A percentile compares a stretch with the other conserved stretches of the same genome.
Conservation (phyloP, 2,113 vertebrate genomes). For the Cyprichromis sp. region DNA sequence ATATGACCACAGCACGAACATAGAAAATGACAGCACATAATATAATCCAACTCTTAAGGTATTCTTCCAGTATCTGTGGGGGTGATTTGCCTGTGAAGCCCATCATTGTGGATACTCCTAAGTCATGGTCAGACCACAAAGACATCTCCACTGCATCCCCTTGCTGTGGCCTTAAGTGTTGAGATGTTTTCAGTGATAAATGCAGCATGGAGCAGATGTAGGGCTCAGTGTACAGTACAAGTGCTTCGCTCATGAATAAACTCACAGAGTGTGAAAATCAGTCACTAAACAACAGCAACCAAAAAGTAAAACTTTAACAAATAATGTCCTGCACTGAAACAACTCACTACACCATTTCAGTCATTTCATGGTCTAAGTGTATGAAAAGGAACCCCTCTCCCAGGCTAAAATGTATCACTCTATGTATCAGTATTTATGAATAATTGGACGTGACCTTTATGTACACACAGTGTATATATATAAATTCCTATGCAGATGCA, state of each 20-base stretch:
- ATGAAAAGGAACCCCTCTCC: neutral
- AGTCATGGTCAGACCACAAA: neutral
- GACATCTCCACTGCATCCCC: neutral
- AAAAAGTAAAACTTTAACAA: neutral
- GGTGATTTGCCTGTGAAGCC: neutral
- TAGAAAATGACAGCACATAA: neutral
- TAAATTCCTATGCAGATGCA: neutral
- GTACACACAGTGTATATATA: neutral
- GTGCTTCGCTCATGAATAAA: neutral
- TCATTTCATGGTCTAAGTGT: neutral
- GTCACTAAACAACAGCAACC: neutral
- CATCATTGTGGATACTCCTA: neutral
- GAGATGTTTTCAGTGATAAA: neutral
- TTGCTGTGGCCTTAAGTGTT: neutral
- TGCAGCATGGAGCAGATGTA: neutral
- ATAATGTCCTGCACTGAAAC: neutral
- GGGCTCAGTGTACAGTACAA: neutral
- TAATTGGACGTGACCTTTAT: neutral
- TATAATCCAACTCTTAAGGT: neutral
- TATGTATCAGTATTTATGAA: neutral
- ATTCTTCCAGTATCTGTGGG: neutral
- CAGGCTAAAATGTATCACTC: neutral
- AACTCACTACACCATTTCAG: neutral
- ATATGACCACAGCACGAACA: neutral
- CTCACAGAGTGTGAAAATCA: neutral